Base-by-base conservation (phyloP, 2,888 invertebrate genomes). In the Aelia acuminata region DNA sequence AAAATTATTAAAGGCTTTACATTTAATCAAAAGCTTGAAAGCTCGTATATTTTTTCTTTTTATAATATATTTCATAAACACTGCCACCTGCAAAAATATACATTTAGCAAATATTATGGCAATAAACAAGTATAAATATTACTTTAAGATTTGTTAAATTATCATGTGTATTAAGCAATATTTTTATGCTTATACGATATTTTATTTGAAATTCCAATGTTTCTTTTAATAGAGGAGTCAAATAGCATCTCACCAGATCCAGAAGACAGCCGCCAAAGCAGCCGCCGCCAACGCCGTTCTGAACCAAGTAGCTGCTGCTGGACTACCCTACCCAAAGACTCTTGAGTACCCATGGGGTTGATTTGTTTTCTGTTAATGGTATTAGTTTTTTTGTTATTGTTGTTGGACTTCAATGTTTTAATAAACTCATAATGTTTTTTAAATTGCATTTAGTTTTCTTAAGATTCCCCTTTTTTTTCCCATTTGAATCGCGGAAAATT, bases 241-340 rank as follows among this genome's bases (percentile, higher is more conserved):
- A 84, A 88, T 89, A 22, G 91, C 91, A 26, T 90, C 91, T 22
- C 90, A 90, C 39, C 90, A 90, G 39, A 91, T 90, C 20, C 90
- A 90, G 50, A 94, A 91, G 91, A 87, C 90, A 10, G 90, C 91
- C 18, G 91, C 90, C 39, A 90, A 90, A 48, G 91, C 92, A 13
- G 93, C 92, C 49, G 91, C 92, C 89, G 90, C 92, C 88, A 90
- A 91, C 13, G 91, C 93, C 91, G 93, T 91, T 85, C 84, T 92
- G 92, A 88, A 88, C 88, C 89, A 89, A 50, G 89, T 89, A 48
- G 88, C 89, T 43, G 85, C 88, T 11, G 86, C 89, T 26, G 87
- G 88, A 0, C 80, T 80, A 1, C 87, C 87, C 3, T 87, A 75
- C 50, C 39, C 50, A n/a, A 87, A 87, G 48, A 1, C 80, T 53